Percentiles rank a stretch among this genome's conserved stretches.
Conservation (phyloP, 2,888 invertebrate genomes). For the Limnephilus marmoratus region DNA sequence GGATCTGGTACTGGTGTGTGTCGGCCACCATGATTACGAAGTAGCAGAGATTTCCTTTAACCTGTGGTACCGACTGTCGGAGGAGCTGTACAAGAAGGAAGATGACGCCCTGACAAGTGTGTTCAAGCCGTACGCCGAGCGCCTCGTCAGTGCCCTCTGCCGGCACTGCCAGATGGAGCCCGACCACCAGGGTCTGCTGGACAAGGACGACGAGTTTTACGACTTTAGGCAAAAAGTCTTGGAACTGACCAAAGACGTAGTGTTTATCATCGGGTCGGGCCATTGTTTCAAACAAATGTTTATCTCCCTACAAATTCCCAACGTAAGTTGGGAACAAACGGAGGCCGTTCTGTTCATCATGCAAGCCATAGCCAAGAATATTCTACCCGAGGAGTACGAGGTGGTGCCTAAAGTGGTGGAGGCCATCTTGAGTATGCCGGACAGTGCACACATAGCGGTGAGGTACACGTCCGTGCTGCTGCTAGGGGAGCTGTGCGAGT, state of each 20-base stretch:
- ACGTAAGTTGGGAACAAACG: constrained; percentile 92
- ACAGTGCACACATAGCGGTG: constrained; percentile 90
- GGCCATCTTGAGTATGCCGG: constrained; percentile 91
- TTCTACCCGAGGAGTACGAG: constrained; percentile 93
- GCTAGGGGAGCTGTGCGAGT: constrained; percentile 94
- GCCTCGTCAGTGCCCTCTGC: constrained; percentile 92
- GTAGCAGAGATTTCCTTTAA: constrained; percentile 96
- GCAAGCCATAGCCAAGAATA: constrained; percentile 96
- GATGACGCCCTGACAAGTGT: constrained; percentile 86
- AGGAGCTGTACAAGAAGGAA: constrained; percentile 93
- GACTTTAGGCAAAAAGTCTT: constrained; percentile 91
- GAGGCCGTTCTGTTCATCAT: constrained; percentile 97
- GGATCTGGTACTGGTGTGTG: constrained; percentile 93
- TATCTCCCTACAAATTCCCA: constrained; percentile 83
- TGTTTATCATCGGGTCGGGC: constrained; percentile 96
- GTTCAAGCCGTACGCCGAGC: constrained; percentile 94
- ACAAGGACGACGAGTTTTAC: constrained; percentile 89
- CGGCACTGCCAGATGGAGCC: constrained; percentile 97
- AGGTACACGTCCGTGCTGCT: constrained; percentile 91
- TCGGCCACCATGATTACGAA: constrained; percentile 98
- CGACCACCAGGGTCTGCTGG: constrained; percentile 91
- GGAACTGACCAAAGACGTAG: constrained; percentile 96
- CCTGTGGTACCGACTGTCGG: constrained; percentile 97
- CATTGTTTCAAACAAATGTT: constrained; percentile 96
- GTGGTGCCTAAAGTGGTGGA: constrained; percentile 96